phyloP scores from a whole-genome alignment of 2,113 vertebrate species.

The Amphiprion ocellaris region DNA sequence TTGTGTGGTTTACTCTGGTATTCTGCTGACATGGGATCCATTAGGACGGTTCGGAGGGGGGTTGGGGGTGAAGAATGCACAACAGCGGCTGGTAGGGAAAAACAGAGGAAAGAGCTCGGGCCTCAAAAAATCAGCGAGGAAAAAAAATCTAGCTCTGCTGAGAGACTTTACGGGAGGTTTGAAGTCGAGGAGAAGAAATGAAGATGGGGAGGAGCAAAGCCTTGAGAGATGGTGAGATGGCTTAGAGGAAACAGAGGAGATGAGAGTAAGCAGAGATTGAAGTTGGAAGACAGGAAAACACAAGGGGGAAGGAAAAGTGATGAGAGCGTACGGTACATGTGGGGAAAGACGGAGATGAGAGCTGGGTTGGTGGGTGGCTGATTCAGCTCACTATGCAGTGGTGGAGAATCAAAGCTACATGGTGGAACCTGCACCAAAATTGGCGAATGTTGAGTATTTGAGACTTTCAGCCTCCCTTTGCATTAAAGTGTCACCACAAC shows the following conservation, averaged over 20 bases:
- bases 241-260: slow-evolving; percentile 75
- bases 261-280: slow-evolving; percentile 69
- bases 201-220: slow-evolving; percentile 67
- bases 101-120: slow-evolving; percentile 29
- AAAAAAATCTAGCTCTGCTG: slow-evolving; percentile 47
- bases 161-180: slow-evolving; percentile 62
- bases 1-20: slow-evolving; percentile 80
- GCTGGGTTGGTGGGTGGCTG: slow-evolving; percentile 51
- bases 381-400: slow-evolving; percentile 54
- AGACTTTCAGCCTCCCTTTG: background rate
- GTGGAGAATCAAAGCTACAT: slow-evolving; percentile 36
- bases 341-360: slow-evolving; percentile 41
- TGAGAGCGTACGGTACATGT: slow-evolving; percentile 59
- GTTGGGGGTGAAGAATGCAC: slow-evolving; percentile 53
- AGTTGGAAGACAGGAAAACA: slow-evolving; percentile 72
- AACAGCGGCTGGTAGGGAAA: slow-evolving; percentile 40
- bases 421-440: slow-evolving; percentile 25
- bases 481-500: background rate
- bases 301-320: slow-evolving; percentile 68
- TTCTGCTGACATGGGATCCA: slow-evolving; percentile 82
- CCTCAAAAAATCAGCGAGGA: slow-evolving; percentile 54
- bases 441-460: slow-evolving; percentile 23
- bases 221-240: slow-evolving; percentile 66
- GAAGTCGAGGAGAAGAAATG: slow-evolving; percentile 48
- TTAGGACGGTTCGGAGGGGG: slow-evolving; percentile 63